Percentiles rank a stretch among this genome's conserved stretches.
Evolutionary conservation across 1,140 invertebrate species (phyloP).

Genomic region (Solen grandis): DNA sequence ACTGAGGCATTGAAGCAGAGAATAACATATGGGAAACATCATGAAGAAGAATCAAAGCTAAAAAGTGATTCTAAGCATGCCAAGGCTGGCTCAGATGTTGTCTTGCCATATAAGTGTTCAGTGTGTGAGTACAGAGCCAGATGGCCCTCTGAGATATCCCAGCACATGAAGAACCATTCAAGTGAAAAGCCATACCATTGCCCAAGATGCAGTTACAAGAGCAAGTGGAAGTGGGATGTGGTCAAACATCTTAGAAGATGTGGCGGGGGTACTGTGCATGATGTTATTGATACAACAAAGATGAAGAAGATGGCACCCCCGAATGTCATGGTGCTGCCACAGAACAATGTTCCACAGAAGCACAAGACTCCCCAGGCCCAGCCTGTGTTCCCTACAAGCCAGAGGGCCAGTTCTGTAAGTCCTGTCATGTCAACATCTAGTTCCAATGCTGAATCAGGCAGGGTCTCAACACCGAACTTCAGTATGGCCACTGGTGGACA

Average conservation of each 20-base stretch:
- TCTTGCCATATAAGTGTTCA: slow-evolving; percentile 78
- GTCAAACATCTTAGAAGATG: slow-evolving; percentile 80
- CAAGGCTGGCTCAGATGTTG: slow-evolving; percentile 56
- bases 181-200: slow-evolving; percentile 80
- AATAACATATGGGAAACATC: slow-evolving; percentile 42
- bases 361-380: slow-evolving; percentile 42
- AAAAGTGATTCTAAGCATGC: slow-evolving; percentile 31
- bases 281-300: slow-evolving; percentile 78
- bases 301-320: slow-evolving; percentile 67
- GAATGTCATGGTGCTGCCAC: slow-evolving; percentile 73
- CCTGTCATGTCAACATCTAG: slow-evolving; percentile 11
- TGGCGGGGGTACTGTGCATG: slow-evolving; percentile 79
- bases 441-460: background rate
- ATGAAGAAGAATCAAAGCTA: background rate
- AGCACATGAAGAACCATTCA: slow-evolving; percentile 81
- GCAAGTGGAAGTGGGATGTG: slow-evolving; percentile 82
- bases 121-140: slow-evolving; percentile 79
- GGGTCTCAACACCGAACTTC: slow-evolving; percentile 30
- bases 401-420: slow-evolving; percentile 12
- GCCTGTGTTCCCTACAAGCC: slow-evolving; percentile 19
- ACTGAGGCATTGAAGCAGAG: slow-evolving; percentile 61
- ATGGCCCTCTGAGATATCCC: slow-evolving; percentile 80
- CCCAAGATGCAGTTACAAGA: slow-evolving; percentile 79
- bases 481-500: slow-evolving; percentile 22
- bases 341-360: slow-evolving; percentile 63